Conservation (phyloP, 2,797 vertebrate species). For the Oophaga sylvatica region DNA sequence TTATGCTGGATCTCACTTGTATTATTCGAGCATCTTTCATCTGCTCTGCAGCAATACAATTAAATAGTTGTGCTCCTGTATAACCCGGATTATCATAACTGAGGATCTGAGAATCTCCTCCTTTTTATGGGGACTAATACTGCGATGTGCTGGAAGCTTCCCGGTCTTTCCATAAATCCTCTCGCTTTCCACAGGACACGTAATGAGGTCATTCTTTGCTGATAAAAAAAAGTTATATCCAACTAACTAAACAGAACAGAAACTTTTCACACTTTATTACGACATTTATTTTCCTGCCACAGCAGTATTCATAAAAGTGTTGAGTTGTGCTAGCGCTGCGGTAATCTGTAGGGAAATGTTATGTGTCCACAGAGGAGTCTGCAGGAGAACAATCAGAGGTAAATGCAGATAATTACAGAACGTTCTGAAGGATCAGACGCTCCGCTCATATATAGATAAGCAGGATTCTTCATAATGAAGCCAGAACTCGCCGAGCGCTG, state of each 20-base stretch:
- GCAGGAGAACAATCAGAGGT: background rate
- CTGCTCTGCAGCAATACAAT: background rate
- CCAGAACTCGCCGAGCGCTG: background rate
- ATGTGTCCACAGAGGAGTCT: background rate
- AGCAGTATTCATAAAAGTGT: conserved; percentile 3
- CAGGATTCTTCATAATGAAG: background rate
- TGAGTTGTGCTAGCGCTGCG: conserved; percentile 2
- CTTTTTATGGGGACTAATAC: background rate
- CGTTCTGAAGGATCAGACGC: background rate
- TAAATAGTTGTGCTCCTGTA: background rate
- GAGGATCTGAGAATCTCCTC: background rate
- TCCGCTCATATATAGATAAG: background rate
- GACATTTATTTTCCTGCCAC: background rate
- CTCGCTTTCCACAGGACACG: background rate
- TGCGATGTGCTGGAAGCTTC: background rate
- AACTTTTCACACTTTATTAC: conserved; percentile 14
- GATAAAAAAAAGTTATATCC: background rate
- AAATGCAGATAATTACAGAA: conserved; percentile 18
- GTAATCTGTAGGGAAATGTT: conserved; percentile 10
- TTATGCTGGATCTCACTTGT: no score
- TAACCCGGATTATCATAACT: background rate
- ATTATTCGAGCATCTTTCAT: background rate
- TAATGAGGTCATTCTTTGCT: background rate
- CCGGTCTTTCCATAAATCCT: background rate
- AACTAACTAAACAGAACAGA: background rate